A percentile compares a stretch with the other conserved stretches of the same genome.
Conservation (phyloP, 2,113 vertebrate species). For the Symphodus melops region DNA sequence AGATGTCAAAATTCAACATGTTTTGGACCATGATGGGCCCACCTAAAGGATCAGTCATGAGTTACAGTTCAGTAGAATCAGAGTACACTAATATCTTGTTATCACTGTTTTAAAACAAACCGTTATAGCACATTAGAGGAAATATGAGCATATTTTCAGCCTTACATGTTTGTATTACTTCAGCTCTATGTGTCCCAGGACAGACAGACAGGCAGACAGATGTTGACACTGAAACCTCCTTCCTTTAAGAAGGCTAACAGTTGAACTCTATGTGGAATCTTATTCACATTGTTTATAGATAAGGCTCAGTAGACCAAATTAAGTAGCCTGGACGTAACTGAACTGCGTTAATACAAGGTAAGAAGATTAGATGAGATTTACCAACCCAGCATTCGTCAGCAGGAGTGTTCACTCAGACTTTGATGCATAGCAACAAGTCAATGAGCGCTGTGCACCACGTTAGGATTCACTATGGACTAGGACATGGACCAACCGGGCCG, state of each 20-base stretch:
- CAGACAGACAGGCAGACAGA: slow-evolving; percentile 8
- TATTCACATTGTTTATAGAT: slow-evolving; percentile 36
- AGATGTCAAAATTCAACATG: too few relatives aligned
- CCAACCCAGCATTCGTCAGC: slow-evolving; percentile 57
- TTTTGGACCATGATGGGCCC: too few relatives aligned
- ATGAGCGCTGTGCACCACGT: slow-evolving; percentile 33
- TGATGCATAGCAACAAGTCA: slow-evolving; percentile 63
- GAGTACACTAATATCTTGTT: too few relatives aligned
- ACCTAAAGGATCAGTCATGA: too few relatives aligned
- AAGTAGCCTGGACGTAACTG: slow-evolving; percentile 62
- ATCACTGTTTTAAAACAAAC: too few relatives aligned
- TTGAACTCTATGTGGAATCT: slow-evolving; percentile 17
- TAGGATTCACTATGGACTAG: slow-evolving; percentile 37
- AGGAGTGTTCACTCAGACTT: slow-evolving; percentile 35
- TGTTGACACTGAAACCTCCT: slow-evolving; percentile 3
- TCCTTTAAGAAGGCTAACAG: neutral
- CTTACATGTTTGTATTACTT: neutral
- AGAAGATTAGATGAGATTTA: slow-evolving; percentile 83
- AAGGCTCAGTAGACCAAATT: slow-evolving; percentile 68
- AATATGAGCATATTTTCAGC: neutral
- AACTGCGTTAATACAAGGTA: slow-evolving; percentile 64
- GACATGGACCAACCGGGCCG: slow-evolving; percentile 21
- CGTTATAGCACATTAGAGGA: too few relatives aligned
- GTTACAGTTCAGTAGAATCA: too few relatives aligned
- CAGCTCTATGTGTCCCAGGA: neutral